These are phyloP conservation scores for Drosophila tripunctata DNA, from an alignment of 2,888 invertebrate species.

Conservation along the genomic window DNA sequence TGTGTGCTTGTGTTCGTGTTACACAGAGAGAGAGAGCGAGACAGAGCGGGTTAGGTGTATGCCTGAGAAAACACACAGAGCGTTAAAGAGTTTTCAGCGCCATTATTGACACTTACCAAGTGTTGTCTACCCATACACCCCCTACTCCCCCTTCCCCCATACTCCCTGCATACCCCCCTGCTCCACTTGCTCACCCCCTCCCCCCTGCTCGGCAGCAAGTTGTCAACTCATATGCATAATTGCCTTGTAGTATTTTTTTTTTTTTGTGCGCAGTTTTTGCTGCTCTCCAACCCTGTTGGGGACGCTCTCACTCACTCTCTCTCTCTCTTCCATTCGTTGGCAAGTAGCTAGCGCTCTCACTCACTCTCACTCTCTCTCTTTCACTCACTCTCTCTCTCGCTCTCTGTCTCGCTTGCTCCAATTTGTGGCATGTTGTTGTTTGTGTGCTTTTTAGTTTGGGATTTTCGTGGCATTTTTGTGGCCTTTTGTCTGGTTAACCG, in stretches of 20 bases:
- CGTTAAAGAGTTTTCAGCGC: constrained; percentile 69
- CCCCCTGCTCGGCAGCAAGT: constrained; percentile 50
- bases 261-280: constrained; percentile 61
- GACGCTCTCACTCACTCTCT: constrained; percentile 17
- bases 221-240: constrained; percentile 79
- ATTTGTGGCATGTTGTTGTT: constrained; percentile 55
- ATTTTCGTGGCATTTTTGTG: constrained; percentile 84
- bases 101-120: constrained; percentile 79
- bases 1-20: too few relatives aligned
- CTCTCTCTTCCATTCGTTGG: too few relatives aligned
- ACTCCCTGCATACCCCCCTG: too few relatives aligned
- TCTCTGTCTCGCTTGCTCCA: constrained; percentile 4
- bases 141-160: background rate
- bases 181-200: background rate
- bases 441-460: constrained; percentile 82
- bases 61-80: constrained; percentile 24
- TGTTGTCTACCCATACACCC: constrained; percentile 29
- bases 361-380: constrained; percentile 6
- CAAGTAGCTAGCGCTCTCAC: too few relatives aligned
- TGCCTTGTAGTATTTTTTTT: constrained; percentile 69
- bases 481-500: constrained; percentile 83
- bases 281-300: constrained; percentile 46
- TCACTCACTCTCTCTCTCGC: background rate
- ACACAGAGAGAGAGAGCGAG: constrained; percentile 3
- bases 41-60: background rate